phyloP scores from a whole-genome alignment of 2,797 vertebrate genomes.

The Scleropages formosus region DNA sequence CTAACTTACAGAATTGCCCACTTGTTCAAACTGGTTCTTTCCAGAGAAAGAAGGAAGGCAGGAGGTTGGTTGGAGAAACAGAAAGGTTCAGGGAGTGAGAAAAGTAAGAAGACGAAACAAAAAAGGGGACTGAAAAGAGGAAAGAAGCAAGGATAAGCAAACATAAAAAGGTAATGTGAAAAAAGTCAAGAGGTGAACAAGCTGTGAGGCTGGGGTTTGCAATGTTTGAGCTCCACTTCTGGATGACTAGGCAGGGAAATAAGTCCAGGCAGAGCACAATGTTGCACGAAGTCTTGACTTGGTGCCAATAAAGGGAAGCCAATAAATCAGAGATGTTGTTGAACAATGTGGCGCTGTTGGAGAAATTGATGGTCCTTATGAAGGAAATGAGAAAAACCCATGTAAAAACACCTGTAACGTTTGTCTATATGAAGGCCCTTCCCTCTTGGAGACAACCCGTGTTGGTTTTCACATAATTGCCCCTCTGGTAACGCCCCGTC shows the following conservation, averaged over 20 bases:
- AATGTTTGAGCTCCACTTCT: not conserved
- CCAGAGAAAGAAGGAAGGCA: not conserved
- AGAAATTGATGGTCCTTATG: too few relatives aligned
- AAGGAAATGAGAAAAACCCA: too few relatives aligned
- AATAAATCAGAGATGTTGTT: not conserved
- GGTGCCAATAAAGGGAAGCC: too few relatives aligned
- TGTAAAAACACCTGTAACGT: too few relatives aligned
- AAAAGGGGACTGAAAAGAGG: constrained; percentile 16
- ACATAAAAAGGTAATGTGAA: not conserved
- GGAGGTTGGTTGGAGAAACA: constrained; percentile 34
- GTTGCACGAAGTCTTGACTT: too few relatives aligned
- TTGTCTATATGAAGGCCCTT: too few relatives aligned
- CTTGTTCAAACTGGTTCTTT: constrained; percentile 28
- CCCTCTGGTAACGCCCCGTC: not conserved
- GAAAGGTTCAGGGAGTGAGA: constrained; percentile 35
- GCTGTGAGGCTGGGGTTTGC: not conserved
- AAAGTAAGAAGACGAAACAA: constrained; percentile 27
- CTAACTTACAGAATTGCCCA: constrained; percentile 4
- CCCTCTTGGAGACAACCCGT: too few relatives aligned
- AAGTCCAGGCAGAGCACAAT: too few relatives aligned
- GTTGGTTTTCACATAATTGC: too few relatives aligned
- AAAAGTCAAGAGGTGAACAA: not conserved
- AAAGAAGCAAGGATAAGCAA: constrained; percentile 21
- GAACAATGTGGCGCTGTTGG: not conserved
- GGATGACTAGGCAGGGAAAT: not conserved